Evolutionary conservation across 2,888 invertebrate species (phyloP).

Genomic region (Agrotis segetum): DNA sequence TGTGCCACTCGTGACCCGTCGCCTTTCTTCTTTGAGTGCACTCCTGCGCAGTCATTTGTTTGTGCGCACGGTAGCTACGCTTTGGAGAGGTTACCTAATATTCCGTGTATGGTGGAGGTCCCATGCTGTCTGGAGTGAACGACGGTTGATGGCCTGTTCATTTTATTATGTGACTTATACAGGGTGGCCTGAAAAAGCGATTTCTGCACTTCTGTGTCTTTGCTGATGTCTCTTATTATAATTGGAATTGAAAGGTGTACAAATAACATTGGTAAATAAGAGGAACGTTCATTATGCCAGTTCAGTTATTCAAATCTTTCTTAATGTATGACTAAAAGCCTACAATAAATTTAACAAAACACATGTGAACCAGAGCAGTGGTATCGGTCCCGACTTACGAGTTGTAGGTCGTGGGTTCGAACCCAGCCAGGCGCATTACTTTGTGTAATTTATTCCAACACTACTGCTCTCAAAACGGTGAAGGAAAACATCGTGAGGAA

Average conservation of each 20-base stretch:
- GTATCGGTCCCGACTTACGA: no score
- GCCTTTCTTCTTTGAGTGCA: conserved; percentile 62
- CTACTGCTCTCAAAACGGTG: no score
- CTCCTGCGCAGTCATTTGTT: conserved; percentile 63
- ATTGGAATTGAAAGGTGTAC: no score
- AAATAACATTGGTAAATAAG: no score
- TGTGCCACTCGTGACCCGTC: conserved; percentile 76
- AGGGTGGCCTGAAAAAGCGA: neutral
- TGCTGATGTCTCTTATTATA: no score
- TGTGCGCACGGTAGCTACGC: conserved; percentile 50
- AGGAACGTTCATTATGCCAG: neutral
- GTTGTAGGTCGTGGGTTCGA: no score
- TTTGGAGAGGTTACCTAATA: conserved; percentile 47
- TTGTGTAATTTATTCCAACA: no score
- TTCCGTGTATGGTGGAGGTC: conserved; percentile 35
- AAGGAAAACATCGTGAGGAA: no score
- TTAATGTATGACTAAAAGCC: neutral
- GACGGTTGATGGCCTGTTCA: conserved; percentile 1
- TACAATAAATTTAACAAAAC: neutral
- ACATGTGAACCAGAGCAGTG: no score
- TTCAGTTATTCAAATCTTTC: neutral
- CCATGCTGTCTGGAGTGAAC: conserved; percentile 38
- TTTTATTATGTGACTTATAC: neutral
- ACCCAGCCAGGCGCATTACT: no score
- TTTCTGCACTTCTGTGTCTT: neutral